These are phyloP conservation scores for Brachyalestes nurse DNA, from an alignment of 2,797 vertebrate species.

Conservation along the genomic window DNA sequence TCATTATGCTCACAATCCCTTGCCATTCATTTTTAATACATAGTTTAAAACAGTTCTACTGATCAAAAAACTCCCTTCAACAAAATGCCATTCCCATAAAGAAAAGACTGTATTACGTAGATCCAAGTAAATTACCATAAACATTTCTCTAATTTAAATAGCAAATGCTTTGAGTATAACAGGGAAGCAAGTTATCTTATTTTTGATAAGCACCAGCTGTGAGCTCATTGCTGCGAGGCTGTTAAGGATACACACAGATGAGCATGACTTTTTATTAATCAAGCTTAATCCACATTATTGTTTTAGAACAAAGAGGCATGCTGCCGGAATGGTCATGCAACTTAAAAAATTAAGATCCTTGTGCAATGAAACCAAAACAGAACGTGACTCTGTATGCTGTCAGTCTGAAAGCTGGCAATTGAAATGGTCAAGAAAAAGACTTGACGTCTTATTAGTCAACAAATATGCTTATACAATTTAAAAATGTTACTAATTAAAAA, in stretches of 20 bases:
- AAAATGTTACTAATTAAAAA: no score
- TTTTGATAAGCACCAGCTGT: not conserved
- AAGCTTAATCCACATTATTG: not conserved
- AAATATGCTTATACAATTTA: no score
- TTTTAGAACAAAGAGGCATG: not conserved
- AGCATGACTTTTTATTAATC: constrained; percentile 11
- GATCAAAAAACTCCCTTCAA: not conserved
- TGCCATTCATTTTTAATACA: not conserved
- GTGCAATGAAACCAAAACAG: not conserved
- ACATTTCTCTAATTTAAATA: not conserved
- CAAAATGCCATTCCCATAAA: not conserved
- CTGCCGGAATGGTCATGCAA: not conserved
- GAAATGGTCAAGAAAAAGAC: not conserved
- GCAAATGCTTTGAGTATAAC: not conserved
- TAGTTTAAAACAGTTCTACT: not conserved
- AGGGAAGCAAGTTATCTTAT: not conserved
- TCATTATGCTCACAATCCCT: not conserved
- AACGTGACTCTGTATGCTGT: not conserved
- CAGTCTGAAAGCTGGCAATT: not conserved
- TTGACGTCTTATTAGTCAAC: not conserved
- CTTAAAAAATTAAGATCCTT: not conserved
- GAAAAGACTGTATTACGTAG: not conserved
- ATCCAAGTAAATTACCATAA: not conserved
- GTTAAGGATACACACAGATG: not conserved
- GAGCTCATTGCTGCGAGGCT: not conserved